A percentile compares a stretch with the other conserved stretches of the same genome.
Conservation (phyloP, 53 echinoderm and acorn worm genomes). For the Holothuria leucospilota region DNA sequence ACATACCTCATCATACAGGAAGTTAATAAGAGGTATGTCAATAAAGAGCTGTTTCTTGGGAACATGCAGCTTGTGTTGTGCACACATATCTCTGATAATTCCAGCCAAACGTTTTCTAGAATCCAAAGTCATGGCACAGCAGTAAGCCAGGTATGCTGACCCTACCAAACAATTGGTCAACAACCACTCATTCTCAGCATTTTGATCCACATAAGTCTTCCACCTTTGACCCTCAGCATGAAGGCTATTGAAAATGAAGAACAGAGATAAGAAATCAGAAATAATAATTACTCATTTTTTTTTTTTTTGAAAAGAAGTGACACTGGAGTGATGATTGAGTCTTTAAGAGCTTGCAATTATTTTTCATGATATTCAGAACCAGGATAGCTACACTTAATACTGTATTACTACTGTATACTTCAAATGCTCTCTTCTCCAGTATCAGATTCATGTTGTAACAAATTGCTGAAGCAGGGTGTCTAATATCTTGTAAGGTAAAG, state of each 20-base stretch:
- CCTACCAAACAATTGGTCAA: conserved; percentile 88
- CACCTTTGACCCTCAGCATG: conserved; percentile 84
- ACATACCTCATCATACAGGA: conserved; percentile 86
- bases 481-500: no score
- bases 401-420: no score
- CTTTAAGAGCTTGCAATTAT: no score
- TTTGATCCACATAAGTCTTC: conserved; percentile 93
- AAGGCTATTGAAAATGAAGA: conserved; percentile 43
- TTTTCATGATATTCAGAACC: no score
- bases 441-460: no score
- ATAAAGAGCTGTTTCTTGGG: conserved; percentile 84
- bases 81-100: conserved; percentile 79
- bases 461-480: no score
- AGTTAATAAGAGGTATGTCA: conserved; percentile 80
- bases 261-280: neutral
- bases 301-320: neutral
- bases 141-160: conserved; percentile 93
- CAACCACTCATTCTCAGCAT: conserved; percentile 88
- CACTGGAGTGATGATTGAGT: no score
- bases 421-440: no score
- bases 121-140: conserved; percentile 89
- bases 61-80: conserved; percentile 75
- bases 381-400: no score
- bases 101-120: conserved; percentile 75
- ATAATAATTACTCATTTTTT: neutral